Base-by-base conservation (phyloP, 2,888 invertebrate genomes). In the Tipula vernalis region DNA sequence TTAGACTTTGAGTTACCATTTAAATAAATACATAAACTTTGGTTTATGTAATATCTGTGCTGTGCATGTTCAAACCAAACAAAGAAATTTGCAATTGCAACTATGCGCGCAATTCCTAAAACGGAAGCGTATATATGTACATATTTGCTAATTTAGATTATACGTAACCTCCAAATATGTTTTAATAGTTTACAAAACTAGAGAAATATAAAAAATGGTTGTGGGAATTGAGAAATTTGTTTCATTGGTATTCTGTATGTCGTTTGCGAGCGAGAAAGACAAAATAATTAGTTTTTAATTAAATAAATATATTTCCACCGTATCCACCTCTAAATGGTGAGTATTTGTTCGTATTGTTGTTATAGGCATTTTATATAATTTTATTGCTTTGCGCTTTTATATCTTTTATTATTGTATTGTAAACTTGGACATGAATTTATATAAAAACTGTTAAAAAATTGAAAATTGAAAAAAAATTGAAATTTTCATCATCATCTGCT, bases 151-250 rank as follows among this genome's bases (percentile, higher is more conserved):
- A 8, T 71, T 71, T 18, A 6, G 28, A 71, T 71, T 71, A 10
- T 8, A 71, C 71, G 28, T 71, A 71, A 71, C 71, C 71, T 51
- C 71, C 71, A 71, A 71, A 71, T 71, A 71, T 71, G 71, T 71
- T 71, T 28, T 28, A 71, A 71, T 10, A 71, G 8, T 71, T 8
- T 51, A 51, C 5, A 51, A 28, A n/a, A 15, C 51, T 51, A 51
- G 2, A 51, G 0, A 15, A 5, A 51, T 5, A n/a, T 2, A n/a
- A 18, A 28, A 71, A 71, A 71, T 28, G 4, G 12, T 71, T 71
- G 71, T 71, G 71, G 71, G 71, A 71, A 71, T 71, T 71, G 71
- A 71, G 71, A 71, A 71, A 71, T 71, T 71, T 71, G 71, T 71
- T 28, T 71, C 71, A 28, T 71, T 71, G 18, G 28, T 28, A 71